Evolutionary conservation across 2,797 vertebrate genomes (phyloP).

Genomic region (Bucorvus abyssinicus): DNA sequence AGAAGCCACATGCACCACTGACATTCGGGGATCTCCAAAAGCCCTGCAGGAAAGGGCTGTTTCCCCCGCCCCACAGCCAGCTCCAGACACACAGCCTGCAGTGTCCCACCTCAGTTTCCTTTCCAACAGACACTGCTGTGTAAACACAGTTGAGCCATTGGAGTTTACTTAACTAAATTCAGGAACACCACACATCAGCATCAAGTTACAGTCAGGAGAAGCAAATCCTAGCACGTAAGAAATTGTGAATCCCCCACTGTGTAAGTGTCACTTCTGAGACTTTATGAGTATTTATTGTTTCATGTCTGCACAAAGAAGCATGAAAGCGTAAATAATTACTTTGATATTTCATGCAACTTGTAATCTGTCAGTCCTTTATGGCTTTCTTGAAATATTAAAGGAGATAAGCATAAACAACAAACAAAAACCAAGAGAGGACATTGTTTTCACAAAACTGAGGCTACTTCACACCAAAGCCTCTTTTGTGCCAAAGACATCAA

Average conservation of each 20-base stretch:
- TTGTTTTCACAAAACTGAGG: neutral
- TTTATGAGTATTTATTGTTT: slow-evolving; percentile 38
- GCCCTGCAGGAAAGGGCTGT: neutral
- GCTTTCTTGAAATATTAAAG: neutral
- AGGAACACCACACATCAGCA: neutral
- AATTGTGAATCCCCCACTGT: neutral
- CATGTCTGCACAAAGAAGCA: neutral
- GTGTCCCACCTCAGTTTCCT: neutral
- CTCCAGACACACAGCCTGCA: neutral
- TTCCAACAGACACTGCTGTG: neutral
- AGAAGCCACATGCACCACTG: neutral
- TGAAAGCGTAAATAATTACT: slow-evolving; percentile 40
- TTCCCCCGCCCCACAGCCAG: neutral
- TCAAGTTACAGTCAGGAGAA: neutral
- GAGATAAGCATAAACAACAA: slow-evolving; percentile 25
- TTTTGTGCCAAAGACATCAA: neutral
- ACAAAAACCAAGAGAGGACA: neutral
- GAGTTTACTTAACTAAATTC: neutral
- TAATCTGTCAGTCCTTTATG: slow-evolving; percentile 26
- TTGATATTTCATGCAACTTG: slow-evolving; percentile 21
- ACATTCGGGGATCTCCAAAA: neutral
- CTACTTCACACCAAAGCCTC: neutral
- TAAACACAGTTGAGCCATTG: neutral
- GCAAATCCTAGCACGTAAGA: neutral
- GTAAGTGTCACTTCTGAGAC: neutral